A percentile compares a stretch with the other conserved stretches of the same genome.
phyloP scores from a whole-genome alignment of 2,797 vertebrate genomes.

The Sciurus vulgaris region DNA sequence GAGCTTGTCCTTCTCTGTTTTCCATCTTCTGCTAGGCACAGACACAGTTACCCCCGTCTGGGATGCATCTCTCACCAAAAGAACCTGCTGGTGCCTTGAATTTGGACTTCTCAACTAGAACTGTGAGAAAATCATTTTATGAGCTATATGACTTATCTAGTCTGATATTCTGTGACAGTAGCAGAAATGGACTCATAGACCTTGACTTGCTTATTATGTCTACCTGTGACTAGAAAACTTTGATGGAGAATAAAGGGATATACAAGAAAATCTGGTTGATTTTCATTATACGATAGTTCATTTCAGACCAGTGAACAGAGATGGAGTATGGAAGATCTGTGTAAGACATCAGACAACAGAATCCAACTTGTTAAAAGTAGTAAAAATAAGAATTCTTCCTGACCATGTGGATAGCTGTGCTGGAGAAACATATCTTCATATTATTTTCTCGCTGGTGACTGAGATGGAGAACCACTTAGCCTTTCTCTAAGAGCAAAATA shows the following conservation, averaged over 20 bases:
- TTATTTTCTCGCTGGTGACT: not conserved
- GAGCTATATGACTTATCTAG: not conserved
- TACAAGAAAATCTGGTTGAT: not conserved
- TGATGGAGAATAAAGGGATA: not conserved
- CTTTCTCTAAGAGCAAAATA: not conserved
- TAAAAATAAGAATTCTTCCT: not conserved
- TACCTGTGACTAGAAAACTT: not conserved
- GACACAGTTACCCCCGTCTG: not conserved
- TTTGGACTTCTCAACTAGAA: not conserved
- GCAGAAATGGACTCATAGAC: not conserved
- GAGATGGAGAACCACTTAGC: not conserved
- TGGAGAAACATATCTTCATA: not conserved
- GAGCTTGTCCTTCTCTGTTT: not conserved
- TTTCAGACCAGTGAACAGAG: not conserved
- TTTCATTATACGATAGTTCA: not conserved
- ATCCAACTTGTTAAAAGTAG: not conserved
- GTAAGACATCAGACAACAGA: not conserved
- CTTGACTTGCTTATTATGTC: not conserved
- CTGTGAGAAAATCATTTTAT: not conserved
- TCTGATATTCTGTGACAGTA: not conserved
- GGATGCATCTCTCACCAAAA: not conserved
- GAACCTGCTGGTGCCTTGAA: not conserved
- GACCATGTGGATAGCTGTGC: not conserved
- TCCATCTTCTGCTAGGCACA: not conserved
- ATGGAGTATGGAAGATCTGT: not conserved